phyloP scores from a whole-genome alignment of 2,888 invertebrate genomes.

The Biston stratarius region DNA sequence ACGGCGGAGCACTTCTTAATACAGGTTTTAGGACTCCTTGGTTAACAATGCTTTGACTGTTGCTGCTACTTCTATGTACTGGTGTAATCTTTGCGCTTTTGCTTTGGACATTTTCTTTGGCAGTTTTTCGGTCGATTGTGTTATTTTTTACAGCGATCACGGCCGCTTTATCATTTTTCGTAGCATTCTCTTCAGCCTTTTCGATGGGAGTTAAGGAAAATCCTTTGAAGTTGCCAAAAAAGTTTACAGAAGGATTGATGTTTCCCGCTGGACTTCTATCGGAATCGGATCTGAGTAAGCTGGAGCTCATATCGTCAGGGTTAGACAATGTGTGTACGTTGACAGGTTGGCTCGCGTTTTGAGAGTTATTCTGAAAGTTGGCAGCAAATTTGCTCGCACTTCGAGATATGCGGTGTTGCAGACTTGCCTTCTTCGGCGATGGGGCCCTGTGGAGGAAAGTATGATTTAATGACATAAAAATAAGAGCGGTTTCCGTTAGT shows the following conservation, averaged over 20 bases:
- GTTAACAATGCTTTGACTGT: constrained; percentile 67
- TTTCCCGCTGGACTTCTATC: constrained; percentile 79
- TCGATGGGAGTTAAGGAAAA: constrained; percentile 91
- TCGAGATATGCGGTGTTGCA: constrained; percentile 77
- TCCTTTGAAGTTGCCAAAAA: constrained; percentile 95
- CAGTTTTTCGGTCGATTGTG: constrained; percentile 31
- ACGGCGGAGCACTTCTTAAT: constrained; percentile 87
- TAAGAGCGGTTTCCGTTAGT: constrained; percentile 3
- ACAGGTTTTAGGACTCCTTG: constrained; percentile 79
- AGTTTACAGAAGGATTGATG: constrained; percentile 85
- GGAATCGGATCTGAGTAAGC: constrained; percentile 86
- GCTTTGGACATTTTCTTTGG: constrained; percentile 49
- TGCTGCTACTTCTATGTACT: constrained; percentile 77
- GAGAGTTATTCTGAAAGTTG: constrained; percentile 73
- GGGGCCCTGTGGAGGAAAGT: constrained; percentile 64
- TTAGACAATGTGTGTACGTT: constrained; percentile 85
- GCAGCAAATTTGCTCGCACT: constrained; percentile 81
- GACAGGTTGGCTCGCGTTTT: constrained; percentile 69
- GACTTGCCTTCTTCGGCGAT: constrained; percentile 78
- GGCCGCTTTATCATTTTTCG: constrained; percentile 27
- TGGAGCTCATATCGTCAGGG: constrained; percentile 91
- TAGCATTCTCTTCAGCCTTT: constrained; percentile 63
- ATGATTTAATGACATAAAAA: constrained; percentile 18
- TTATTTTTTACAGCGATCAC: constrained; percentile 25
- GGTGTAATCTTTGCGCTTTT: constrained; percentile 86